A percentile compares a stretch with the other conserved stretches of the same genome.
Conservation (phyloP, 2,113 vertebrate species). For the Mustela nigripes region DNA sequence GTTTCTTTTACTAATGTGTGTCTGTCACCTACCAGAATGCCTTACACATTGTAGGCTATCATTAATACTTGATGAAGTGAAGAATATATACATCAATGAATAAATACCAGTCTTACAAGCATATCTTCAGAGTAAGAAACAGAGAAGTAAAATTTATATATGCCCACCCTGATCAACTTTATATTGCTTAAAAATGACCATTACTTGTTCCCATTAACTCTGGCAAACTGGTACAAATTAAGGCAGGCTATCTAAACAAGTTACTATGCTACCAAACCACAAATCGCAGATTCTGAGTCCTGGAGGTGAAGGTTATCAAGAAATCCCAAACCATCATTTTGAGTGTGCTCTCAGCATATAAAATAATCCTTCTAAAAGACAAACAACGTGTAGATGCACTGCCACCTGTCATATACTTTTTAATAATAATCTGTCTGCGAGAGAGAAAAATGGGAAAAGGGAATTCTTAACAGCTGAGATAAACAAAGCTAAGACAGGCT, state of each 20-base stretch:
- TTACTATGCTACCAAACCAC: background rate
- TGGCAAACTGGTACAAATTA: background rate
- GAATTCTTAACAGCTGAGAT: slow-evolving; percentile 57
- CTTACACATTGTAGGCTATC: background rate
- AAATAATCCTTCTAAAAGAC: slow-evolving; percentile 43
- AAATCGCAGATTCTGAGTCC: background rate
- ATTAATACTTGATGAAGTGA: slow-evolving; percentile 56
- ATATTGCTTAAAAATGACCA: background rate
- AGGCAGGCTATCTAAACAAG: background rate
- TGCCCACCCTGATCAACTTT: background rate
- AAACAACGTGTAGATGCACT: slow-evolving; percentile 62
- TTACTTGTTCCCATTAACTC: background rate
- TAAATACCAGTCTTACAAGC: background rate
- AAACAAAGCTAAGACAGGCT: slow-evolving; percentile 57
- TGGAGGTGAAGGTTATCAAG: background rate
- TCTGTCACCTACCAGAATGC: background rate
- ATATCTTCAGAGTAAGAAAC: background rate
- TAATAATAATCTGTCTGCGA: slow-evolving; percentile 65
- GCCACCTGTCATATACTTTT: slow-evolving; percentile 72
- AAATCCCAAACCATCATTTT: slow-evolving; percentile 11
- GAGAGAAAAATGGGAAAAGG: background rate
- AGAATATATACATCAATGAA: background rate
- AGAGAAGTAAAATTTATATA: background rate
- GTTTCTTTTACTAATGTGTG: slow-evolving; percentile 5
- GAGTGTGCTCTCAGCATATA: background rate